Conservation (phyloP, 2,888 invertebrate genomes). For the Halictus quadricinctus region DNA sequence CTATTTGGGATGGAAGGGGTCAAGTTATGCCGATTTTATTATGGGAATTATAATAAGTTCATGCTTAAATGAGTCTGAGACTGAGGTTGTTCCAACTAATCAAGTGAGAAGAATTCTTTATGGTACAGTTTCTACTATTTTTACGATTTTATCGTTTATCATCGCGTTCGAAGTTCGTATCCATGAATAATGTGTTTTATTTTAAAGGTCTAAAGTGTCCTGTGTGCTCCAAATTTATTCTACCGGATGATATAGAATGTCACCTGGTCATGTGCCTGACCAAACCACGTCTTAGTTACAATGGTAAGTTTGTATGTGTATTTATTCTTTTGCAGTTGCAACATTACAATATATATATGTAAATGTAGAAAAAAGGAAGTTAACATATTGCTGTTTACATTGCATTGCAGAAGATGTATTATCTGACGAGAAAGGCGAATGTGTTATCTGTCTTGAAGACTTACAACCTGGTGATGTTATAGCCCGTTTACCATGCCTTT, state of each 20-base stretch:
- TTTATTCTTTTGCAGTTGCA: neutral
- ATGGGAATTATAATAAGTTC: conserved; percentile 82
- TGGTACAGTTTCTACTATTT: conserved; percentile 70
- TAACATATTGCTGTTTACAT: conserved; percentile 13
- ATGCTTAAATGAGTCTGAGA: conserved; percentile 80
- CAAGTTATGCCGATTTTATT: conserved; percentile 75
- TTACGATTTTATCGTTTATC: conserved; percentile 15
- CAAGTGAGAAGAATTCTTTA: conserved; percentile 80
- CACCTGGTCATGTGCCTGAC: conserved; percentile 99
- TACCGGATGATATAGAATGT: conserved; percentile 99
- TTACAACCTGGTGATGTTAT: conserved; percentile 97
- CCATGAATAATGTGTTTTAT: conserved; percentile 70
- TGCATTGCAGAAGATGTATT: conserved; percentile 93
- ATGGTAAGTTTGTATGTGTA: conserved; percentile 88
- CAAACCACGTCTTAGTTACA: conserved; percentile 98
- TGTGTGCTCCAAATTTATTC: conserved; percentile 98
- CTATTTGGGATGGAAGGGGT: conserved; percentile 70
- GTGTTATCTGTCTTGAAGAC: conserved; percentile 99
- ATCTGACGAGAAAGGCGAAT: conserved; percentile 98
- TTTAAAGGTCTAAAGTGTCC: conserved; percentile 98
- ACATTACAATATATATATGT: neutral
- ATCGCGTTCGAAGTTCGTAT: neutral
- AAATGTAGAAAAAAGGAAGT: neutral
- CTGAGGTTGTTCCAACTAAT: conserved; percentile 79
- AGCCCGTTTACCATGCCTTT: conserved; percentile 99